Base-by-base conservation (phyloP, 2,797 vertebrate genomes). In the Calcarius lapponicus region DNA sequence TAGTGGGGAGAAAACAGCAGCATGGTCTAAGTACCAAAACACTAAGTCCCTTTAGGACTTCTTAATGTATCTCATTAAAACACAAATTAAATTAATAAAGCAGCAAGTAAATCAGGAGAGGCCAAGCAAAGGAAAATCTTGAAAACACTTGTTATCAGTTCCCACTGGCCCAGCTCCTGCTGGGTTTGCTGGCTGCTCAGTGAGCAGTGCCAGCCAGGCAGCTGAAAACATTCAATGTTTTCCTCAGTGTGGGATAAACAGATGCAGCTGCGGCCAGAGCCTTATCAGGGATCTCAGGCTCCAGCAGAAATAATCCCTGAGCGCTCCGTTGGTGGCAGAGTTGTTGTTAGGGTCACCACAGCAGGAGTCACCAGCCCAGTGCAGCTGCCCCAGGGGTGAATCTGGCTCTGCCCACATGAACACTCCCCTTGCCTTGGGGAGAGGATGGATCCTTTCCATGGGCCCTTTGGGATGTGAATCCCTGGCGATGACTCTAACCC, bases 391-490 rank as follows among this genome's bases (percentile, higher is more conserved):
- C 4, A 2, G 1, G 3, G 64, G 56, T 12, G 8, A 34, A 18
- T 18, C 38, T 51, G 28, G 8, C 34, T 42, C 48, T 71, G 28
- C n/a, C 16, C 19, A 19, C 20, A 13, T 6, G 17, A 42, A 34
- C 4, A 0, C 28, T n/a, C 16, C 28, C n/a, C 13, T 34, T 1
- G 0, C 19, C 22, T 67, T 0, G 0, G 13, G 13, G 17, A 48
- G 18, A 53, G 18, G 26, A 32, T 17, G 1, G 32, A 26, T 36
- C 11, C 42, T 67, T 43, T 21, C 74, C 14, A 2, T 19, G 58
- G 1, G 3, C 10, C 17, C 6, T 36, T 34, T 32, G 34, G 48
- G 26, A 38, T 1, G 3, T 15, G 29, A 56, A 70, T 13, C 28
- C 24, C 51, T 32, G 8, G 24, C 17, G 38, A 36, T 10, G 22